These are phyloP conservation scores for Tipula vernalis DNA, from an alignment of 2,888 invertebrate species.

Conservation along the genomic window DNA sequence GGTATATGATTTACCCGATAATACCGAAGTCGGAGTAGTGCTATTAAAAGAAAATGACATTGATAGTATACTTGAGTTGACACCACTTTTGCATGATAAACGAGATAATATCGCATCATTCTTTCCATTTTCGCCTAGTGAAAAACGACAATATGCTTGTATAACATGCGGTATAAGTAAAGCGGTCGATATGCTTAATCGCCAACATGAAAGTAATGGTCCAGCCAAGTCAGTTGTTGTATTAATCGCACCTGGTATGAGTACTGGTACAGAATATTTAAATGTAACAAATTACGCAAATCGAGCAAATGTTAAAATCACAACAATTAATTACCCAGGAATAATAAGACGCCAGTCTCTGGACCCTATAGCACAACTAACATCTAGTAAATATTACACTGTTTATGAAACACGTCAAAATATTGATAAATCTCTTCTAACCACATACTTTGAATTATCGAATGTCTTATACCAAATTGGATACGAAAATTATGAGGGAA, in stretches of 20 bases:
- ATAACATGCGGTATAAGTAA: conserved; percentile 25
- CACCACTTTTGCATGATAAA: conserved; percentile 28
- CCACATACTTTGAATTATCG: conserved; percentile 41
- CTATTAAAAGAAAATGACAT: conserved; percentile 35
- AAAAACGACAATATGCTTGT: conserved; percentile 38
- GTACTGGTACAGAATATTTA: conserved; percentile 32
- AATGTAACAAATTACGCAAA: conserved; percentile 28
- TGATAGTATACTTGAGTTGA: conserved; percentile 28
- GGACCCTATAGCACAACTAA: conserved; percentile 36
- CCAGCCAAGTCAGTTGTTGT: conserved; percentile 42
- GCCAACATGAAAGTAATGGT: conserved; percentile 32
- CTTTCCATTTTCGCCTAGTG: conserved; percentile 40
- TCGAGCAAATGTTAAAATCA: conserved; percentile 37
- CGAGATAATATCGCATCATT: conserved; percentile 36
- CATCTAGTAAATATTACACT: conserved; percentile 37
- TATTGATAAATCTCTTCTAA: conserved; percentile 37
- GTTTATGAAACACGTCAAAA: conserved; percentile 41
- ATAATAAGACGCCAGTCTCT: conserved; percentile 34
- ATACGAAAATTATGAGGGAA: conserved; percentile 37
- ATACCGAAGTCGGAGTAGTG: conserved; percentile 41
- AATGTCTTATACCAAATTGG: conserved; percentile 39
- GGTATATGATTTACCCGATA: conserved; percentile 39
- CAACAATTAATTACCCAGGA: conserved; percentile 43
- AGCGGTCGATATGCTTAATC: conserved; percentile 35
- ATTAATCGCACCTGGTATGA: conserved; percentile 43